Conservation (phyloP, 2,113 vertebrate species). For the Neotoma lepida region DNA sequence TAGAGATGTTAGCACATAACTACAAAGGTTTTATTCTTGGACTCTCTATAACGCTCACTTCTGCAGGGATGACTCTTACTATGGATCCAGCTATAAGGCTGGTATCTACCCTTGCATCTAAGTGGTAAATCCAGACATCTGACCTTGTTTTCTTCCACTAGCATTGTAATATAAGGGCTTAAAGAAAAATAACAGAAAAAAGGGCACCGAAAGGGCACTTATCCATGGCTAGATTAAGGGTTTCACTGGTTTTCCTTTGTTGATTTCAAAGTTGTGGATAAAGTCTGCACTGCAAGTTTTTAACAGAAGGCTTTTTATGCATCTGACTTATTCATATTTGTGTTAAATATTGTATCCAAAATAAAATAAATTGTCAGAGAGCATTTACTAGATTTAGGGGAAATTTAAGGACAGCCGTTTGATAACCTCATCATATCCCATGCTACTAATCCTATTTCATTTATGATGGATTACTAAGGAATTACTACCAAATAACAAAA, state of each 20-base stretch:
- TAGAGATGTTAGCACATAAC: not conserved
- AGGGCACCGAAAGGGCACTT: not conserved
- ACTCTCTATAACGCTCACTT: not conserved
- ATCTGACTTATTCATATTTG: not conserved
- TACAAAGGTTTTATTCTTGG: not conserved
- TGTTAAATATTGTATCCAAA: not conserved
- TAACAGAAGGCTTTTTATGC: not conserved
- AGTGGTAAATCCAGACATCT: not conserved
- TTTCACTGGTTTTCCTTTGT: not conserved
- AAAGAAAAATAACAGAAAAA: not conserved
- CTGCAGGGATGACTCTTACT: not conserved
- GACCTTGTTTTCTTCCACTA: not conserved
- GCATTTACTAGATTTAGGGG: not conserved
- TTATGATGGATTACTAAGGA: not conserved
- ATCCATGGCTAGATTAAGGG: not conserved
- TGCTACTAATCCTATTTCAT: not conserved
- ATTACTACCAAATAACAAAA: not conserved
- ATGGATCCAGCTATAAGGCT: not conserved
- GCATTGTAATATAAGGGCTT: not conserved
- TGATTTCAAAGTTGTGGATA: not conserved
- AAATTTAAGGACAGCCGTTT: not conserved
- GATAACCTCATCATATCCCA: not conserved
- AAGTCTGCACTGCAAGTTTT: not conserved
- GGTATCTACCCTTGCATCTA: not conserved
- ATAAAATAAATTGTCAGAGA: not conserved